Base-by-base conservation (phyloP, 2,113 vertebrate genomes). In the Xiphophorus hellerii region DNA sequence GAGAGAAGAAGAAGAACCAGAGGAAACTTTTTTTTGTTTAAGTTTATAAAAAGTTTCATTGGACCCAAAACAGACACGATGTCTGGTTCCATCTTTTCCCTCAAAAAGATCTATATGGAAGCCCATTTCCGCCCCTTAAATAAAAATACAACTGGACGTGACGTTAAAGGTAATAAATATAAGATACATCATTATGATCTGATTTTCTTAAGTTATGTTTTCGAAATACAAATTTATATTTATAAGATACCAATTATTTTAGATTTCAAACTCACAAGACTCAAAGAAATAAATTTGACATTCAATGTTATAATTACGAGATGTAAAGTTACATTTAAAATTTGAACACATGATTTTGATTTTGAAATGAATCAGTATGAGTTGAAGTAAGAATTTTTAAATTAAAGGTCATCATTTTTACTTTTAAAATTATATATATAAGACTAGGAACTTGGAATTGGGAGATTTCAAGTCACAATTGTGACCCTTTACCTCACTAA, bases 31-130 rank as follows among this genome's bases (percentile, higher is more conserved):
- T 10, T 27, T 73, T 48, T 35, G 33, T 35, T 35, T 35, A 8
- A 48, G 37, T 22, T 31, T 71, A 5, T 6, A 48, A 33, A 58
- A 58, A 25, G 28, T 11, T 29, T 0, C 28, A 66, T 12, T 61
- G 39, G 51, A 42, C 6, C 42, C 39, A 28, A 58, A 70, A 73
- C 27, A 79, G 62, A 83, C 68, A 62, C 12, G 69, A 39, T 61
- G 63, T 70, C 76, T 73, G 74, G 60, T 82, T 74, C 81, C 65
- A 62, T 63, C 87, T 82, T 74, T 76, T 64, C 66, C 30, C 69
- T 76, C 84, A 37, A 37, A 11, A 37, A 11, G 10, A 33, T 33
- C 31, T 33, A 71, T 65, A 69, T 83, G 73, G 82, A 82, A 75
- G 12, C 25, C n/a, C 17, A 51, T 51, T 22, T 51, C 51, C 9